phyloP scores from a whole-genome alignment of 2,797 vertebrate species.

The Falco columbarius region DNA sequence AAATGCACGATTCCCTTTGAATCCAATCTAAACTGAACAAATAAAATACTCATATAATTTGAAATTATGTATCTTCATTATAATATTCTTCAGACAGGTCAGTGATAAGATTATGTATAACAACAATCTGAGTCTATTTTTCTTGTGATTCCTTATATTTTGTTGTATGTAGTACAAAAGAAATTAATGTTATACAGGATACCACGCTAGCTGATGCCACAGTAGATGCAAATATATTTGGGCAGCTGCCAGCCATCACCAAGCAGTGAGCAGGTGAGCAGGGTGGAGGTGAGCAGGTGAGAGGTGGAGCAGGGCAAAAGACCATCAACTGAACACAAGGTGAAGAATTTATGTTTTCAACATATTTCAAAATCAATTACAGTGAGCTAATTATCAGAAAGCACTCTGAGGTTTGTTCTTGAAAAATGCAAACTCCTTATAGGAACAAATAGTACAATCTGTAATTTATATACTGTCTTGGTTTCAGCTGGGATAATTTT shows the following conservation, averaged over 20 bases:
- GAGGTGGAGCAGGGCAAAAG: not conserved
- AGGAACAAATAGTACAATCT: not conserved
- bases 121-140: not conserved
- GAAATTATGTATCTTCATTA: not conserved
- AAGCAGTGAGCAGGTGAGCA: too few species aligned
- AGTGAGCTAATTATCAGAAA: conserved; percentile 35
- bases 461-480: not conserved
- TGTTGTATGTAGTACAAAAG: not conserved
- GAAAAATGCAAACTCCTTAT: conserved; percentile 8
- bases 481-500: too few species aligned
- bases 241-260: not conserved
- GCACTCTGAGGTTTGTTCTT: conserved; percentile 16
- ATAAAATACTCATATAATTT: not conserved
- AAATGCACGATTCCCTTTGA: not conserved
- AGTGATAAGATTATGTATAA: not conserved
- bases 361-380: conserved; percentile 39
- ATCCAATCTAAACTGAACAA: not conserved
- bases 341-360: not conserved
- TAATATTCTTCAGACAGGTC: not conserved
- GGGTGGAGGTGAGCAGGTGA: too few species aligned
- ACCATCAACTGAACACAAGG: not conserved
- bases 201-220: not conserved
- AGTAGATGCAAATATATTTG: not conserved
- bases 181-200: not conserved
- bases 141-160: not conserved